Percentiles rank a stretch among this genome's conserved stretches.
Evolutionary conservation across 2,797 vertebrate genomes (phyloP).

Genomic region (Sebastes wilsoni): DNA sequence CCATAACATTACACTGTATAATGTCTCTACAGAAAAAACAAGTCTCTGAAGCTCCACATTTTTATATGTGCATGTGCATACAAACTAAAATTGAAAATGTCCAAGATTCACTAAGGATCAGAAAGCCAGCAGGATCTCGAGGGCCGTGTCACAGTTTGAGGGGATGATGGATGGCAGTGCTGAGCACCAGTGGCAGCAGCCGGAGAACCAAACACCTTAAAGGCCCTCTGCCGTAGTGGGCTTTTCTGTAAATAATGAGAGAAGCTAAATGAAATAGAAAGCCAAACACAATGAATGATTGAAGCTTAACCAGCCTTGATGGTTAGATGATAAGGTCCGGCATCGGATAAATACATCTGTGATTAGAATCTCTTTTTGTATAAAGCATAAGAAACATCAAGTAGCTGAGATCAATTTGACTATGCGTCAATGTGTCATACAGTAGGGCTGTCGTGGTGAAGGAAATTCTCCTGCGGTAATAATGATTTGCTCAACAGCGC

Average conservation of each 20-base stretch:
- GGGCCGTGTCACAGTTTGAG: conserved; percentile 15
- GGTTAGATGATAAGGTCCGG: background rate
- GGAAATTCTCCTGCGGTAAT: too few species aligned
- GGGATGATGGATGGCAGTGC: background rate
- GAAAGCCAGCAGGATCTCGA: background rate
- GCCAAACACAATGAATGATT: background rate
- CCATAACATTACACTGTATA: background rate
- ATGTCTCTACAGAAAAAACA: background rate
- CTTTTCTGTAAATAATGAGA: background rate
- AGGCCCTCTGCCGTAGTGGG: background rate
- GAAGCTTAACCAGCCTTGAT: background rate
- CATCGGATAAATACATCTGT: background rate
- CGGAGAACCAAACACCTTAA: background rate
- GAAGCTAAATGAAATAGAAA: background rate
- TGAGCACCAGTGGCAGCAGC: background rate
- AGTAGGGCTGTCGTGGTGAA: too few species aligned
- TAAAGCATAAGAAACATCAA: background rate
- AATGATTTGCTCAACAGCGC: too few species aligned
- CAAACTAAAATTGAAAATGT: background rate
- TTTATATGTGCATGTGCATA: background rate
- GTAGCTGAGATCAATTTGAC: background rate
- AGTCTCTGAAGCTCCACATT: background rate
- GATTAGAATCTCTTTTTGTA: background rate
- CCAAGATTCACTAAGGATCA: background rate
- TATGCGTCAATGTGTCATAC: background rate